Evolutionary conservation across 2,888 invertebrate species (phyloP).

Genomic region (Teinopalpus imperialis): DNA sequence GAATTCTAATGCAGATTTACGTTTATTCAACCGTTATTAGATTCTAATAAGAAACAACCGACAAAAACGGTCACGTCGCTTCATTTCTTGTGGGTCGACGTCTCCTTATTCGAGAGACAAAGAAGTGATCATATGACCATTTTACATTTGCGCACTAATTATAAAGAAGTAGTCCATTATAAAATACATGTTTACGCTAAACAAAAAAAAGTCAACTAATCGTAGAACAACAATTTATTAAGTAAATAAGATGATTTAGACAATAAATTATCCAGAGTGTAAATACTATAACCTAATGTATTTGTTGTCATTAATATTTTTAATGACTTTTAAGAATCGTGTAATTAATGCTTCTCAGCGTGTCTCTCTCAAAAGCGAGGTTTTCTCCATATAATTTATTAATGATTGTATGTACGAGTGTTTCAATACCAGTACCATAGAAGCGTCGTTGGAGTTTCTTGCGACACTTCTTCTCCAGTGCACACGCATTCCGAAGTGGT

Average conservation of each 20-base stretch:
- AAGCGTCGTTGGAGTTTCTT: no score
- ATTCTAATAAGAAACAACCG: constrained; percentile 39
- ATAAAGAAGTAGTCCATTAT: constrained; percentile 1
- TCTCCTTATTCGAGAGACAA: constrained; percentile 48
- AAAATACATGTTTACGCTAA: not conserved
- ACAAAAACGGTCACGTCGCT: constrained; percentile 54
- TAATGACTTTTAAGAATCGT: no score
- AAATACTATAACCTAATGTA: constrained; percentile 2
- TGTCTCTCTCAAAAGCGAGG: no score
- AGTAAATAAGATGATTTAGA: constrained; percentile 11
- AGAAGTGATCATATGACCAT: constrained; percentile 44
- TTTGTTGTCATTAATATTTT: constrained; percentile 5
- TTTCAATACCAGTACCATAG: no score
- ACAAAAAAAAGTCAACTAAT: constrained; percentile 15
- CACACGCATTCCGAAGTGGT: no score
- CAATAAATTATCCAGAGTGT: not conserved
- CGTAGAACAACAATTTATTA: not conserved
- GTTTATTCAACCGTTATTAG: constrained; percentile 36
- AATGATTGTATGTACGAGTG: not conserved
- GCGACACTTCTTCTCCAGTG: no score
- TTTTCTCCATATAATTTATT: no score
- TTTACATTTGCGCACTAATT: not conserved
- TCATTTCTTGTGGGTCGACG: constrained; percentile 47
- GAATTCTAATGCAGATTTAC: constrained; percentile 12
- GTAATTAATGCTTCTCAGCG: no score